Conservation (phyloP, 2,797 vertebrate genomes). For the Smutsia gigantea region DNA sequence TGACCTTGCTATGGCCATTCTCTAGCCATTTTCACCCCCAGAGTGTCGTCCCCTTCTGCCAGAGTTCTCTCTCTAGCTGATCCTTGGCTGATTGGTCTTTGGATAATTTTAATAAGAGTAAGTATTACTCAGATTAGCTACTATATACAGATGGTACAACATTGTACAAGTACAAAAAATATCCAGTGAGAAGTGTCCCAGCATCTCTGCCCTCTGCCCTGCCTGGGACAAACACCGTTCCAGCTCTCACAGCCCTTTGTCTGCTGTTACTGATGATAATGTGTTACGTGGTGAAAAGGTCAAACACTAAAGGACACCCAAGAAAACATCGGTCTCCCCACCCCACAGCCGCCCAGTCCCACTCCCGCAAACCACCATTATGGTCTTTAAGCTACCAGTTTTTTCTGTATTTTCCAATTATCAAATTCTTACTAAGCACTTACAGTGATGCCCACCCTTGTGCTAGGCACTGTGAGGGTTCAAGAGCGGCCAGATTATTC, state of each 20-base stretch:
- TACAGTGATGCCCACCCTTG: neutral
- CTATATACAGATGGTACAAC: neutral
- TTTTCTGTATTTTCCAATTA: conserved; percentile 24
- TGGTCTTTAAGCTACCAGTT: neutral
- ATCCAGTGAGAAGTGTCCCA: neutral
- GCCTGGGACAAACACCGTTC: rapidly evolving
- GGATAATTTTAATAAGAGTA: conserved; percentile 33
- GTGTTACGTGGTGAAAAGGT: neutral
- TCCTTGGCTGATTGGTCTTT: neutral
- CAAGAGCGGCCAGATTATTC: neutral
- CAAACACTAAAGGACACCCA: neutral
- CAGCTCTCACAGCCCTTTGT: neutral
- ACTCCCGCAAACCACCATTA: neutral
- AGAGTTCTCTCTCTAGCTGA: neutral
- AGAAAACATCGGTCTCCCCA: neutral
- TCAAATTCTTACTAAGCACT: neutral
- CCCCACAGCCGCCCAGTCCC: neutral
- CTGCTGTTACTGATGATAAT: neutral
- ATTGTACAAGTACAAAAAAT: neutral
- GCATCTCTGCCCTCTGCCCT: neutral
- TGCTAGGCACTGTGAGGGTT: neutral
- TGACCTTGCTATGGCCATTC: no score
- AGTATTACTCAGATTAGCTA: neutral
- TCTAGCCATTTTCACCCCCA: neutral
- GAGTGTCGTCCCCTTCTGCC: neutral